A percentile compares a stretch with the other conserved stretches of the same genome.
Evolutionary conservation across 1,140 invertebrate genomes (phyloP).

Genomic region (Drosophila neocordata): DNA sequence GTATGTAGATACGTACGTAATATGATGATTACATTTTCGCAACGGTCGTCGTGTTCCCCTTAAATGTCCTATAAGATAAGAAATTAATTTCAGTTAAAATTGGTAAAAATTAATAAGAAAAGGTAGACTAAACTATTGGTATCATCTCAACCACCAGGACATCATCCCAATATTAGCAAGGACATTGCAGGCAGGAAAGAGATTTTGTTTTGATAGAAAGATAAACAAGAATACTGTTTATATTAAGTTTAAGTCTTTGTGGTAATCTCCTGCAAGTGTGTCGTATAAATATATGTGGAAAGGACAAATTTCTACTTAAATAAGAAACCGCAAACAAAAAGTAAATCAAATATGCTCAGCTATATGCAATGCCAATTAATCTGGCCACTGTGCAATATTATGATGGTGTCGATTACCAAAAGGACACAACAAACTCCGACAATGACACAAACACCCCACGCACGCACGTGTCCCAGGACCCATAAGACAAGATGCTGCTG

Average conservation of each 20-base stretch:
- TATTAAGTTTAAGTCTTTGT: background rate
- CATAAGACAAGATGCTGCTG: background rate
- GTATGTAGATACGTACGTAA: background rate
- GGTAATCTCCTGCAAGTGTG: background rate
- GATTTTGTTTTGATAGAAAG: background rate
- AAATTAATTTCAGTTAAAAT: no score
- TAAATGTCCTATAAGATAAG: no score
- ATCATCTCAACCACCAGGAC: no score
- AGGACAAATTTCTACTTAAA: background rate
- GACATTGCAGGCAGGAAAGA: background rate
- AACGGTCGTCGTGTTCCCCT: no score
- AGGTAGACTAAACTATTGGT: no score
- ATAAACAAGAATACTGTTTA: background rate
- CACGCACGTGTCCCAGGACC: conserved; percentile 48
- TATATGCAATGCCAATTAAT: conserved; percentile 56
- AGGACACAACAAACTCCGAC: conserved; percentile 46
- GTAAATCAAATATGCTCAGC: conserved; percentile 46
- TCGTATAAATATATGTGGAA: background rate
- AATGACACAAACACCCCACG: conserved; percentile 36
- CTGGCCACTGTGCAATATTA: conserved; percentile 61
- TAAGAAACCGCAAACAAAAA: conserved; percentile 18
- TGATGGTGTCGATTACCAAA: conserved; percentile 72
- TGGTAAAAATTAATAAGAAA: no score
- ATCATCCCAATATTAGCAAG: no score
- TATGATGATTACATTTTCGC: no score